Base-by-base conservation (phyloP, 2,113 vertebrate species). In the Bubalus kerabau region DNA sequence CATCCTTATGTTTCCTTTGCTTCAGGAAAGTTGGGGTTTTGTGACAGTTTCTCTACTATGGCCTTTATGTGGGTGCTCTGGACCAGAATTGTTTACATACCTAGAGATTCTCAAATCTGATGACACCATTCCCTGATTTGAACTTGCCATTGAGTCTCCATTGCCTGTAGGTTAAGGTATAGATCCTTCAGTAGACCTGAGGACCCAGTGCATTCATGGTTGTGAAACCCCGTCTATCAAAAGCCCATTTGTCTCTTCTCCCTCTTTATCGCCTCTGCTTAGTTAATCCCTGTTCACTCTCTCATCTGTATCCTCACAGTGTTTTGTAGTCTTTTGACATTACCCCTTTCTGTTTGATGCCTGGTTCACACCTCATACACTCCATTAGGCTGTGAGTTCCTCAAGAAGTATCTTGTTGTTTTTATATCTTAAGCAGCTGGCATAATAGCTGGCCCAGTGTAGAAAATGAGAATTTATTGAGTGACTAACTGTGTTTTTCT, bases 91-190 rank as follows among this genome's bases (percentile, higher is more conserved):
- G 15, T 43, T 76, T n/a, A 16, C 1, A 3, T 14, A 7, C 3
- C n/a, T 24, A 17, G 56, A 92, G 28, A 30, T 12, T 46, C 9
- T 48, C n/a, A 32, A 40, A 7, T 80, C 15, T 50, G 13, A 23
- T 6, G 26, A n/a, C 16, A 11, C 4, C 6, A 10, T n/a, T 92
- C 19, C 46, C 67, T 52, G 16, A 57, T 46, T 84, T 71, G n/a
- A 67, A 15, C 57, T 46, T 83, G 50, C 52, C 23, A 5, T 4
- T 26, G 60, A 23, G 19, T 88, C 56, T 82, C 59, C 7, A 0
- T 14, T 81, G 36, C 30, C 8, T 57, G 0, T 5, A 32, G 59
- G 76, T 3, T 60, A n/a, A 57, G 28, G 0, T 11, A 0, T 9
- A 40, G 60, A n/a, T 48, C n/a, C 28, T 12, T 15, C 14, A 30